Conservation (phyloP, 2,797 vertebrate genomes). For the Acropternis orthonyx region DNA sequence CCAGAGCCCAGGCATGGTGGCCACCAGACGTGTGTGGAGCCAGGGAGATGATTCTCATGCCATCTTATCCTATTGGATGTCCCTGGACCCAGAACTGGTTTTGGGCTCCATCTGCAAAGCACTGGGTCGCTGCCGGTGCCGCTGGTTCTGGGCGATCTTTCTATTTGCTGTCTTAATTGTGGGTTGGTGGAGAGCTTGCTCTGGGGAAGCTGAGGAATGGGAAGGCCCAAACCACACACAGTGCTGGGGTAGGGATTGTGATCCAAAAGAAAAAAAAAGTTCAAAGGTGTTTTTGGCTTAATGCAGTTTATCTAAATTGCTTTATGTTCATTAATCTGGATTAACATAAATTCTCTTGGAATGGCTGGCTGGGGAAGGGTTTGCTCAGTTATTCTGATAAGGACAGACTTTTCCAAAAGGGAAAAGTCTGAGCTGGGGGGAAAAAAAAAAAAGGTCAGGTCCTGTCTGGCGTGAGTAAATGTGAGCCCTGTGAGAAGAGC, state of each 20-base stretch:
- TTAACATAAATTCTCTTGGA: constrained; percentile 54
- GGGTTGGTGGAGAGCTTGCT: not conserved
- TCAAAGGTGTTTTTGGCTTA: constrained; percentile 60
- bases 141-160: not conserved
- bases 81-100: not conserved
- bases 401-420: not conserved
- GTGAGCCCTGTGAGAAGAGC: not conserved
- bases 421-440: not conserved
- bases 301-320: constrained; percentile 64
- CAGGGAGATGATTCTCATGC: fast-evolving
- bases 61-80: fast-evolving
- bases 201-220: not conserved
- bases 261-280: constrained; percentile 21
- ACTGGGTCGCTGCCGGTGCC: fast-evolving
- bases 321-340: constrained; percentile 56
- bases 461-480: not conserved
- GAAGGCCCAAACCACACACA: constrained; percentile 55
- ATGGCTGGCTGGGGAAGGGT: constrained; percentile 9
- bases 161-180: not conserved
- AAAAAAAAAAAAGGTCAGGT: not conserved
- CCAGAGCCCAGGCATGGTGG: fast-evolving
- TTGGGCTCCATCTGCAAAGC: not conserved
- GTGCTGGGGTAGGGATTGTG: not conserved
- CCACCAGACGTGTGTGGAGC: fast-evolving
- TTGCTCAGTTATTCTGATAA: not conserved